Evolutionary conservation across 2,888 invertebrate species (phyloP), one percentile per base, ranked within the genome.

Genomic region (Stenolophus ochropezus): DNA sequence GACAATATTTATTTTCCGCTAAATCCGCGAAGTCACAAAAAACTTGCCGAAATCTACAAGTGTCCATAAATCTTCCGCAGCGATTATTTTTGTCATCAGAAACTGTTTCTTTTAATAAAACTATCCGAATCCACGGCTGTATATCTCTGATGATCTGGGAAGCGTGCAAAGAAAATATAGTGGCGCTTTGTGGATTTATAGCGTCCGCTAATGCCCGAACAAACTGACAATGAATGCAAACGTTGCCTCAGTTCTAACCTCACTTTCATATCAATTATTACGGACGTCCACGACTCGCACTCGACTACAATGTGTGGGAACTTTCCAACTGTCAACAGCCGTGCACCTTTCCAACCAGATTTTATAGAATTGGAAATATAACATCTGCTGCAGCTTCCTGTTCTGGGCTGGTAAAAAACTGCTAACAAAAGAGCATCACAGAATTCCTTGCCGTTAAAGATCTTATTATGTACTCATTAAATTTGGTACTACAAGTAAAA

Each of bases 61-160:
- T 61, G 33, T 20, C 16, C 42, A 77, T 77, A 77, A 77, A 77
- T 77, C 65, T 65, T 76, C 42, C 21, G 11, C 77, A 16, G 49
- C 65, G 77, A 65, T 77, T 77, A 77, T 77, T 61, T 61, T 61
- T 77, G 77, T 77, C 77, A 77, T 65, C 77, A 25, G 47, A 77
- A 56, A 25, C 33, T 77, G 77, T 65, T 77, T 77, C 77, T 77
- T 77, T 77, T 77, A 77, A 77, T 77, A 77, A 76, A 77, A 77
- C 77, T 61, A 65, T 61, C 61, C 23, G 49, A 77, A 77, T 61
- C 77, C 16, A 47, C 20, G 49, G 16, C 49, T 20, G 23, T 77
- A 65, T 77, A 77, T 77, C 77, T 77, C 49, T 65, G 61, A 23
- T 47, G 77, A 77, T 77, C 77, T 65, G 49, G 73, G 73, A 73